A percentile compares a stretch with the other conserved stretches of the same genome.
Conservation (phyloP, 1,140 invertebrate genomes). For the Drosophila suzukii region DNA sequence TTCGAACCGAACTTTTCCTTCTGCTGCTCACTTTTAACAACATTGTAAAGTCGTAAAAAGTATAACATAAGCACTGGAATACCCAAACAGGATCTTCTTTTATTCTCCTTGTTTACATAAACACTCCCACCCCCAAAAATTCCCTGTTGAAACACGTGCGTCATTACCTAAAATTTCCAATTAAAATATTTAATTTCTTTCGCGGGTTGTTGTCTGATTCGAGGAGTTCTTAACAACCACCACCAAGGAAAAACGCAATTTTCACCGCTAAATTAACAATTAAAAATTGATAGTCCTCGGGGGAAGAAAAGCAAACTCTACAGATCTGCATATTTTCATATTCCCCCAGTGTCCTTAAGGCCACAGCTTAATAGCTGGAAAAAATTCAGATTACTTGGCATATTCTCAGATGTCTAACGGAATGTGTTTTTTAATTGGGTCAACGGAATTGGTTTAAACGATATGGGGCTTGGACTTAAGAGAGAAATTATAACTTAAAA, state of each 20-base stretch:
- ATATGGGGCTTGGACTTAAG: not conserved
- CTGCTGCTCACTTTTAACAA: conserved; percentile 75
- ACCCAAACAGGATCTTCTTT: conserved; percentile 39
- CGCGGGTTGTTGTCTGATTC: conserved; percentile 72
- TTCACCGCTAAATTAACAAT: conserved; percentile 82
- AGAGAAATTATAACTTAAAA: not conserved
- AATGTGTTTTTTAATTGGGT: conserved; percentile 23
- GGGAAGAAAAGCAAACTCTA: conserved; percentile 28
- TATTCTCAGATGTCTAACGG: conserved; percentile 36
- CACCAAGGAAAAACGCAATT: conserved; percentile 59
- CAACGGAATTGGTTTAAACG: not conserved
- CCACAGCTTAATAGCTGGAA: conserved; percentile 61
- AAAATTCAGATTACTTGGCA: conserved; percentile 60
- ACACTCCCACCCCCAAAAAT: conserved; percentile 12
- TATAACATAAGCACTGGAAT: conserved; percentile 51
- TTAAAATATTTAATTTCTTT: conserved; percentile 83
- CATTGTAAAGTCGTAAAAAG: conserved; percentile 79
- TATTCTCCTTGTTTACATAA: conserved; percentile 59
- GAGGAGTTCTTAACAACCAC: conserved; percentile 14
- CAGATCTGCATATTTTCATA: conserved; percentile 40
- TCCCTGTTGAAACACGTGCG: conserved; percentile 41
- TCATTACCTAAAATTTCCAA: conserved; percentile 78
- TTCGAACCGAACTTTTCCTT: conserved; percentile 40
- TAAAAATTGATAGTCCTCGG: conserved; percentile 79
- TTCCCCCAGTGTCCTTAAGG: conserved; percentile 23